phyloP scores from a whole-genome alignment of 2,888 invertebrate species.

The Philhelius pedissequus region DNA sequence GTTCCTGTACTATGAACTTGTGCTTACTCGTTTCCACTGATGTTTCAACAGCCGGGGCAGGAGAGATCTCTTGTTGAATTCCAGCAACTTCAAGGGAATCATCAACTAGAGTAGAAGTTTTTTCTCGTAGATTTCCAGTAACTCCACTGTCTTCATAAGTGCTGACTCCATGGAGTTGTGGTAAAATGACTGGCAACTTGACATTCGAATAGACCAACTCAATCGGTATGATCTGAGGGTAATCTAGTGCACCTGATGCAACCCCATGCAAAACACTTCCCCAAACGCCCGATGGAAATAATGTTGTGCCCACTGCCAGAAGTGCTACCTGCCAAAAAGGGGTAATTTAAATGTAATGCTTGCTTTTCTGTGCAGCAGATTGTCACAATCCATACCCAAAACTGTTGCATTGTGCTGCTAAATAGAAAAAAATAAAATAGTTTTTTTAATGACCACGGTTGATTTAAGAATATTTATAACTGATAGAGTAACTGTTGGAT shows the following conservation, averaged over 20 bases:
- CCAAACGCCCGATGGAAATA: background rate
- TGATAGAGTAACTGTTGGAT: background rate
- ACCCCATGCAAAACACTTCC: slow-evolving; percentile 8
- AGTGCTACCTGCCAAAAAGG: slow-evolving; percentile 20
- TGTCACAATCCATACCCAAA: slow-evolving; percentile 9
- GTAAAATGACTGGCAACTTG: background rate
- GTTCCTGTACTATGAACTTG: background rate
- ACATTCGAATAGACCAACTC: background rate
- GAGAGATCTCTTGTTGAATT: background rate
- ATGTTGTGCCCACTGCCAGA: background rate
- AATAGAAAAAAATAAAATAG: background rate
- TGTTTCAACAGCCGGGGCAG: background rate
- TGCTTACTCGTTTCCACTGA: background rate
- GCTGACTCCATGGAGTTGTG: slow-evolving; percentile 7
- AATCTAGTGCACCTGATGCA: background rate
- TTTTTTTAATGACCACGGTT: background rate
- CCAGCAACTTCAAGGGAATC: background rate
- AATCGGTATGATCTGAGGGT: background rate
- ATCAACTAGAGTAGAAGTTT: background rate
- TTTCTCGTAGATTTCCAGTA: background rate
- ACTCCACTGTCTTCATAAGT: background rate
- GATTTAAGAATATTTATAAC: slow-evolving; percentile 33
- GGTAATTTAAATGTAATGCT: background rate
- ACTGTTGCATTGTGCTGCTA: slow-evolving; percentile 1
- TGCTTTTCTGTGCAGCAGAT: background rate